Base-by-base conservation (phyloP, 1,140 invertebrate species). In the Drosophila mauritiana region DNA sequence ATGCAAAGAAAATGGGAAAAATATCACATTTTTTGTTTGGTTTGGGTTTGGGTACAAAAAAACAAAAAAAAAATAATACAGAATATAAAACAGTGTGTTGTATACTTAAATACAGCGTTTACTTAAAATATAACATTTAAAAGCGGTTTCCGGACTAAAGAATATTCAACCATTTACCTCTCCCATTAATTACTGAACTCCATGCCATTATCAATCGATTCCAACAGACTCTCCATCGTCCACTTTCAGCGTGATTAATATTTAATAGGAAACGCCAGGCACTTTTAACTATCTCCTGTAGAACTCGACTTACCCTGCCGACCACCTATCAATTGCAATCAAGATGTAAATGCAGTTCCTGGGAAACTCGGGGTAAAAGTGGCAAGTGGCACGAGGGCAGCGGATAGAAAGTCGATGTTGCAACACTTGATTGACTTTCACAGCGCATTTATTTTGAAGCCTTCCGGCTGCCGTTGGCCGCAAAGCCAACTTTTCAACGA, bases 401-500 rank as follows among this genome's bases (percentile, higher is more conserved):
- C 25, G 59, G 59, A 52, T 65, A 51, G 51, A 31, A 48, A 56
- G 58, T 55, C 68, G 73, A 88, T 88, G 86, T 53, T 88, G 83
- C 79, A 88, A 88, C 79, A 83, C 83, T 86, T 88, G 83, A 86
- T 86, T 86, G 83, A 86, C 83, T 86, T 86, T 86, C 83, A 78
- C 83, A 88, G 83, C 83, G 76, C 83, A 86, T 86, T 86, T 86
- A 86, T 88, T 86, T 77, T 79, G 68, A 61, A 45, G 59, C 69
- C 72, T 55, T 40, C 43, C 42, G 40, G 56, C 57, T 51, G 73
- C 72, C 36, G 22, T 27, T 54, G 45, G 53, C 80, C 64, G 76
- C 72, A 63, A 76, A 80, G 81, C 81, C 75, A 86, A 86, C 59
- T 86, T 86, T 79, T 86, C 83, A 86, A 86, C 83, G 83, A 86